Evolutionary conservation across 1,140 invertebrate species (phyloP), one percentile per base, ranked within the genome.

Genomic region (Sminthurides bifidus): DNA sequence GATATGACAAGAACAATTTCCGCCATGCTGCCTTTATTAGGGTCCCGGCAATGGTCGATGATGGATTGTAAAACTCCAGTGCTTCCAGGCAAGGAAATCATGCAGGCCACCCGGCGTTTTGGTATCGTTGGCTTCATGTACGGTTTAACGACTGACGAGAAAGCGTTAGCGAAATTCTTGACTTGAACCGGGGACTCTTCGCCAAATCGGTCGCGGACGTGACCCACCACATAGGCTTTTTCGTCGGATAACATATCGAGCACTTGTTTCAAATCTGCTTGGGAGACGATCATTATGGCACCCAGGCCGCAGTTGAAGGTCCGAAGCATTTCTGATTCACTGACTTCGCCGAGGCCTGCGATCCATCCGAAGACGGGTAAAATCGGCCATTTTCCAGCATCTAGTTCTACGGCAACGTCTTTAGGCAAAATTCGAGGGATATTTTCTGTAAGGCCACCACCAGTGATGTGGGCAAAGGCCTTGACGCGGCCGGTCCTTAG

Each of bases 251-350:
- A 44, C 52, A 69, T 59, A 19, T 72, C 57, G n/a, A 81, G 58
- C 30, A 83, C 72, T 50, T 66, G 56, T 0, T 73, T 58, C 45
- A 69, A 65, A 54, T 86, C 66, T 49, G 79, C 71, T 0, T 73
- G 70, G 3, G 75, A 72, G 23, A 89, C 84, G 50, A 96, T 79
- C 26, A 95, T 67, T 30, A 94, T 73, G 65, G 84, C 82, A 0
- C 93, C 94, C 53, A 98, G 74, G 4, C 93, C 93, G 72, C 92
- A 93, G 72, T 94, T 94, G 69, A 92, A 93, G 12, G 90, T 93
- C 15, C 81, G 74, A 46, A 90, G 71, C 83, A 93, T 84, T 75
- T 92, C 88, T 3, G 73, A 65, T 63, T 83, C 76, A 54, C 75
- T 77, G 1, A 92, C 78, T n/a, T 79, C 78, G 71, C 79, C 81